Conservation (phyloP, 2,888 invertebrate species). For the Auanema freiburgensis region DNA sequence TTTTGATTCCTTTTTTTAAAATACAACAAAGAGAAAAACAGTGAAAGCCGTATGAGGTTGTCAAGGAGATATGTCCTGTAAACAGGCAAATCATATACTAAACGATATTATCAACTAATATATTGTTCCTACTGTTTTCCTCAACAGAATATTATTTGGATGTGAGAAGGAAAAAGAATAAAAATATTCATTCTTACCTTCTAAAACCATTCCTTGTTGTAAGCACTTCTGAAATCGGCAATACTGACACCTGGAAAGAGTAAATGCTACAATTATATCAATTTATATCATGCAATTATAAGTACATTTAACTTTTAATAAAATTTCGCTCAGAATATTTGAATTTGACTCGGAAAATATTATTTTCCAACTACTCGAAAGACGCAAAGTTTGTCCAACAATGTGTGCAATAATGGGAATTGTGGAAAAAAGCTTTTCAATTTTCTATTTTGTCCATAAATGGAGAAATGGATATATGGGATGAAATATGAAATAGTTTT, state of each 20-base stretch:
- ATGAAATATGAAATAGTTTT: background rate
- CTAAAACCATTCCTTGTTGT: conserved; percentile 56
- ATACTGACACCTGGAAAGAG: conserved; percentile 83
- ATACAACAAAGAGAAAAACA: too few species aligned
- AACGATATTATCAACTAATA: too few species aligned
- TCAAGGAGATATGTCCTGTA: conserved; percentile 3
- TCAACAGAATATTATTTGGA: background rate
- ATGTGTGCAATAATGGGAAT: background rate
- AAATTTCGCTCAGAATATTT: conserved; percentile 7
- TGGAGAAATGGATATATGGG: conserved; percentile 2
- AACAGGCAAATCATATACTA: too few species aligned
- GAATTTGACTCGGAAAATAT: background rate
- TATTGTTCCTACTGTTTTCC: background rate
- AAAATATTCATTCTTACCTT: conserved; percentile 30
- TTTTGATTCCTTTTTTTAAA: too few species aligned
- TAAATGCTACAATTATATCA: background rate
- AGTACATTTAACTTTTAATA: conserved; percentile 1
- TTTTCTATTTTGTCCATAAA: background rate
- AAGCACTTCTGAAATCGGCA: conserved; percentile 92
- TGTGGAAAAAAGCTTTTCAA: conserved; percentile 3
- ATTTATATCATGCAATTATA: background rate
- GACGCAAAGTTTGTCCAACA: background rate
- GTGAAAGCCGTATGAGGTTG: background rate
- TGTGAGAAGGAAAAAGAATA: conserved; percentile 2
- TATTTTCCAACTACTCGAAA: conserved; percentile 4